Conservation (phyloP, 2,113 vertebrate species). For the Prionailurus bengalensis region DNA sequence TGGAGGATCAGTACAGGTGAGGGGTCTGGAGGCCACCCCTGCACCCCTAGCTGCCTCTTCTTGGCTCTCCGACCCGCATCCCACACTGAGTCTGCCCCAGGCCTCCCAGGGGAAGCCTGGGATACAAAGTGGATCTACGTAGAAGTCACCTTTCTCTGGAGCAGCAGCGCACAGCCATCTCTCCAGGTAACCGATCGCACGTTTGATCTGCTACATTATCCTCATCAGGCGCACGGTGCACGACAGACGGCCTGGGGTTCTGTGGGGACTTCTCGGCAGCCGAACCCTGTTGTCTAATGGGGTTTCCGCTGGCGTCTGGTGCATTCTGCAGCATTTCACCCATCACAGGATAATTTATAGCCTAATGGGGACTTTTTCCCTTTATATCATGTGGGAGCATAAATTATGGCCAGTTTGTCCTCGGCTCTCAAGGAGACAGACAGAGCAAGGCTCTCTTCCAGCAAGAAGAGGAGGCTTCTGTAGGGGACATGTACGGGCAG, state of each 20-base stretch:
- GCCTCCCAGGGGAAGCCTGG: neutral
- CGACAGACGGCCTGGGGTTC: conserved; percentile 80
- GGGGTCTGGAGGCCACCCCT: neutral
- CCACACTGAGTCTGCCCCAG: neutral
- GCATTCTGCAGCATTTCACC: conserved; percentile 84
- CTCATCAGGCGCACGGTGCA: neutral
- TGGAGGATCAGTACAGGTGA: neutral
- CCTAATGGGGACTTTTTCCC: conserved; percentile 86
- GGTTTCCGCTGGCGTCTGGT: conserved; percentile 86
- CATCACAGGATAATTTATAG: conserved; percentile 89
- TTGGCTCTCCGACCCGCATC: neutral
- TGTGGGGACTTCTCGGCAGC: conserved; percentile 83
- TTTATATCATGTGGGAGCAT: conserved; percentile 85
- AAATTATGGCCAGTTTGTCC: conserved; percentile 90
- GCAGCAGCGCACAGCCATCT: neutral
- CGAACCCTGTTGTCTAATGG: conserved; percentile 86
- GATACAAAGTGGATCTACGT: neutral
- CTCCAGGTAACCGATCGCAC: conserved; percentile 83
- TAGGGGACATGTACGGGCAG: neutral
- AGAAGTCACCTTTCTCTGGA: conserved; percentile 84
- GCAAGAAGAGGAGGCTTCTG: conserved; percentile 51
- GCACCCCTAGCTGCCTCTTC: neutral
- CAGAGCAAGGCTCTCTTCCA: conserved; percentile 73
- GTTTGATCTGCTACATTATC: conserved; percentile 79
- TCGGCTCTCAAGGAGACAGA: conserved; percentile 88